These are phyloP conservation scores for Rhinoderma darwinii DNA, from an alignment of 2,113 vertebrate species.

Conservation along the genomic window DNA sequence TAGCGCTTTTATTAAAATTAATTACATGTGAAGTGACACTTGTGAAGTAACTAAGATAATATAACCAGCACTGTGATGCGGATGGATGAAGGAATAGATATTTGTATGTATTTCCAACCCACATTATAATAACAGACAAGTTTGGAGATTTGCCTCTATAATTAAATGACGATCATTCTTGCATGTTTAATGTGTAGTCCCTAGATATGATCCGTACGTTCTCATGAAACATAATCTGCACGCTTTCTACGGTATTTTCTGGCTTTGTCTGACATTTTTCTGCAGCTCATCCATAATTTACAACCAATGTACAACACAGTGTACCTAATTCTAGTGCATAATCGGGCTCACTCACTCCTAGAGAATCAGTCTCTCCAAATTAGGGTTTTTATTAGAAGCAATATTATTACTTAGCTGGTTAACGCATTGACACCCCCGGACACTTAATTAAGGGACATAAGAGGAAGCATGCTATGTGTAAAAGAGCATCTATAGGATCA, in stretches of 20 bases:
- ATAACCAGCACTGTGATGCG: background rate
- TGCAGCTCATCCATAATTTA: slow-evolving; percentile 2
- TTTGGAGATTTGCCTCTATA: slow-evolving; percentile 2
- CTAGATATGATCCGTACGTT: background rate
- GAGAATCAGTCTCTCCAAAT: background rate
- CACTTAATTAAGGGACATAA: no score
- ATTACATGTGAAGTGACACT: slow-evolving; percentile 62
- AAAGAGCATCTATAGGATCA: no score
- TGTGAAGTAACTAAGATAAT: slow-evolving; percentile 37
- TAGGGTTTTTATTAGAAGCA: background rate
- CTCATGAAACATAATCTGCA: slow-evolving; percentile 20
- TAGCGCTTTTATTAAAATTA: slow-evolving; percentile 62
- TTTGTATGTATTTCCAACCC: background rate
- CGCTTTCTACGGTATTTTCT: slow-evolving; percentile 4
- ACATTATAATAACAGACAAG: background rate
- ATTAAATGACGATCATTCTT: slow-evolving; percentile 20
- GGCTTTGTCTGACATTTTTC: slow-evolving; percentile 3
- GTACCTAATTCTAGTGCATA: background rate
- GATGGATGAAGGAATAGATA: slow-evolving; percentile 7
- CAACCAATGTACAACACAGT: background rate
- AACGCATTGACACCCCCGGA: no score
- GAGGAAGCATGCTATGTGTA: no score
- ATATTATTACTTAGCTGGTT: no score
- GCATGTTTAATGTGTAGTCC: background rate
- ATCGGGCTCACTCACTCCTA: background rate